phyloP scores from a whole-genome alignment of 2,888 invertebrate species.

The Byasa hedistus region DNA sequence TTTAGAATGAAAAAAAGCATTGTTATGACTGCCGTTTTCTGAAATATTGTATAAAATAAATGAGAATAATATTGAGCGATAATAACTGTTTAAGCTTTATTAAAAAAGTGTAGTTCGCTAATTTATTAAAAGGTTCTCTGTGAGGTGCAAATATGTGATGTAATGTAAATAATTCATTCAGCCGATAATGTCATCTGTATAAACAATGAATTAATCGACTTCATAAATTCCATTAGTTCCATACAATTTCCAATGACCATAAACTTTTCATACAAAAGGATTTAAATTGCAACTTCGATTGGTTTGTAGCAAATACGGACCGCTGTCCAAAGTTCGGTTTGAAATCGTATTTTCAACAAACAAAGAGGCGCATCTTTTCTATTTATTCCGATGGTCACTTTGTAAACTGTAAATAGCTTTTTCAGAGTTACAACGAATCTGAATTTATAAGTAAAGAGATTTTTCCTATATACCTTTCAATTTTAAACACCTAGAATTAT shows the following conservation, averaged over 20 bases:
- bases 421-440: not conserved
- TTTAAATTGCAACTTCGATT: slow-evolving; percentile 26
- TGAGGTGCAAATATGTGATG: not conserved
- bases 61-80: too few species aligned
- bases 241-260: slow-evolving; percentile 11
- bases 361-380: slow-evolving; percentile 20
- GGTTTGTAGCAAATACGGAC: slow-evolving; percentile 16
- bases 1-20: too few species aligned
- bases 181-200: slow-evolving; percentile 3
- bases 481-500: not conserved
- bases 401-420: slow-evolving; percentile 17
- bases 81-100: too few species aligned
- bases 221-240: slow-evolving; percentile 4
- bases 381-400: slow-evolving; percentile 15
- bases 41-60: too few species aligned
- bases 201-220: slow-evolving; percentile 5
- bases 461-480: too few species aligned
- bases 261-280: slow-evolving; percentile 16
- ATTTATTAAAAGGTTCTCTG: not conserved
- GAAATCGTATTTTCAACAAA: slow-evolving; percentile 23
- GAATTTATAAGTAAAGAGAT: not conserved
- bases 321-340: slow-evolving; percentile 14
- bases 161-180: not conserved
- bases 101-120: too few species aligned
- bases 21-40: too few species aligned